phyloP scores from a whole-genome alignment of 2,888 invertebrate genomes.

The Sialis fuliginosa region DNA sequence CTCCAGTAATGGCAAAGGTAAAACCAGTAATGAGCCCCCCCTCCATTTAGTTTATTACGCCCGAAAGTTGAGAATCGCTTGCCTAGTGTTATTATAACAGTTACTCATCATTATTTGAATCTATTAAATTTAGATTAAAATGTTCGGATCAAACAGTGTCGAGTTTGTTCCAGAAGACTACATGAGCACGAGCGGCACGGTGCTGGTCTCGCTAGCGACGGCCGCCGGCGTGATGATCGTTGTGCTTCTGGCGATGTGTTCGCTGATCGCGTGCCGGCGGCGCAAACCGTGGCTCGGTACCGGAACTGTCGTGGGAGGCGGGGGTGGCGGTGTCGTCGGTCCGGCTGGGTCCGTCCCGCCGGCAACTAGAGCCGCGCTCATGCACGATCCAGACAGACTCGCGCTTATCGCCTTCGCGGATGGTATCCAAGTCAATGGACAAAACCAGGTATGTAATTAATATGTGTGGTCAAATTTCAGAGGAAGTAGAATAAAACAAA shows the following conservation, averaged over 20 bases:
- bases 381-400: constrained; percentile 29
- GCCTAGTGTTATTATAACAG: no score
- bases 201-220: constrained; percentile 22
- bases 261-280: constrained; percentile 20
- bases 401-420: constrained; percentile 34
- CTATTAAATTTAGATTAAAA: no score
- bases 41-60: no score
- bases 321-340: neutral
- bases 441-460: neutral
- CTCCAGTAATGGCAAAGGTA: no score
- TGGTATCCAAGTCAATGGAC: constrained; percentile 22
- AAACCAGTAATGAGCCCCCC: no score
- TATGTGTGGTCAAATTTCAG: neutral
- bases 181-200: constrained; percentile 12
- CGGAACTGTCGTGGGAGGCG: constrained; percentile 13
- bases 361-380: constrained; percentile 3
- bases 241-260: constrained; percentile 21
- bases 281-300: constrained; percentile 14
- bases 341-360: constrained; percentile 1
- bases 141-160: no score
- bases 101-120: no score
- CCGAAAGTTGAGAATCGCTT: no score
- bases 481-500: no score
- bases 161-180: constrained; percentile 14
- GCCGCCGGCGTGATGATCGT: constrained; percentile 23